Evolutionary conservation across 2,888 invertebrate species (phyloP), one percentile per base, ranked within the genome.

Genomic region (Scelioninae gen. 1): DNA sequence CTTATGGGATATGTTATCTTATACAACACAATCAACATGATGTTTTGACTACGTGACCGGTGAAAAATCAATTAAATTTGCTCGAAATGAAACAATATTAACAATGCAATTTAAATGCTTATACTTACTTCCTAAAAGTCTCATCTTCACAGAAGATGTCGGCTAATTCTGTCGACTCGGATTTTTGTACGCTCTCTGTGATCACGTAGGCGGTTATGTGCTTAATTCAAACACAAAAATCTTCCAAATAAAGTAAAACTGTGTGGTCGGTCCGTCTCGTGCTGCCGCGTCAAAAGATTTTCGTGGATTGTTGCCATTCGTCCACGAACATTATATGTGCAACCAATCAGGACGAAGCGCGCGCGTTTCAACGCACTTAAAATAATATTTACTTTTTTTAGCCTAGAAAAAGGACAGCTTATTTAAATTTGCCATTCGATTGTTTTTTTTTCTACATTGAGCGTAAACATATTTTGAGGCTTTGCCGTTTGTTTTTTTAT

Each of bases 281-380:
- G 75, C 75, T 78, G 79, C 80, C 76, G 79, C 83, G 79, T 83
- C 71, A 38, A 76, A 62, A 74, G 77, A 83, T 88, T 87, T 88
- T 92, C 92, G 92, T 92, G 92, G 91, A 90, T 83, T 84, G 60
- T 86, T 79, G 75, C 84, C 84, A 92, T 92, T 92, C 90, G 92
- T 90, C 87, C 88, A 86, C 88, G 88, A 84, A 80, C 43, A 83
- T 53, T 53, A 38, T 34, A 23, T 15, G 13, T 1, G 10, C 16
- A n/a, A 8, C 80, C 80, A 80, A 75, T 80, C 23, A 23, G 38
- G n/a, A 29, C 8, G 11, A 23, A 15, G 72, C 78, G 71, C 78
- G 71, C 13, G 13, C 5, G 5, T 65, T 78, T 49, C 9, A 58
- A 78, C 29, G 6, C 1, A 13, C 1, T 10, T 15, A 55, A 10